Base-by-base conservation (phyloP, 2,888 invertebrate genomes). In the Aporophyla lueneburgensis region DNA sequence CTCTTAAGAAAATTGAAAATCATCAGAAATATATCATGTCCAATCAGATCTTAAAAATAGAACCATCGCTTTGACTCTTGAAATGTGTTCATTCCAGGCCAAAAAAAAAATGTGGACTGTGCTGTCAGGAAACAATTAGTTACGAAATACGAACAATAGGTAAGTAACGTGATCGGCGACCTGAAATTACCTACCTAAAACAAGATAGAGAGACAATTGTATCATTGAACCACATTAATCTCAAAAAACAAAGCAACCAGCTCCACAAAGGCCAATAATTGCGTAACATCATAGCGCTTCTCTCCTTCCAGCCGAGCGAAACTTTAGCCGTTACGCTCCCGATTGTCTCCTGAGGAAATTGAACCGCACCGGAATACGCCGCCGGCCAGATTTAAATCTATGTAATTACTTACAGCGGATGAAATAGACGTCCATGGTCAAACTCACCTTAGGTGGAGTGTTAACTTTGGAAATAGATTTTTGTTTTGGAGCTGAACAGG, bases 291-390 rank as follows among this genome's bases (percentile, higher is more conserved):
- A 79, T 66, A 81, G 69, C 75, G 86, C 74, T 81, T 86, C 65
- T 66, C 74, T 69, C 51, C 69, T 74, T 68, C 76, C 70, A 82
- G 73, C 75, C 76, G 80, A 68, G 70, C 76, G 88, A 85, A 87
- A 87, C 88, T 87, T 87, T 81, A 86, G 82, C 86, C 76, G 82
- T 87, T 83, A 78, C 80, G 83, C 66, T 80, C 74, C 40, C 86
- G 71, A 87, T 87, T 88, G 87, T 87, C 86, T 81, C 84, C 71
- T 49, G 80, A 85, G 87, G 87, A 88, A 87, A 87, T 87, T 85
- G 87, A 85, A 87, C 88, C 76, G 73, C 70, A 75, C 78, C 71
- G 87, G 71, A 84, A 74, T 77, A 80, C 71, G 81, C 79, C 74
- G 79, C 68, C 85, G 78, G 86, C 76, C 63, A 82, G 86, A 87